Conservation (phyloP, 2,113 vertebrate genomes). For the Prietella phreatophila region DNA sequence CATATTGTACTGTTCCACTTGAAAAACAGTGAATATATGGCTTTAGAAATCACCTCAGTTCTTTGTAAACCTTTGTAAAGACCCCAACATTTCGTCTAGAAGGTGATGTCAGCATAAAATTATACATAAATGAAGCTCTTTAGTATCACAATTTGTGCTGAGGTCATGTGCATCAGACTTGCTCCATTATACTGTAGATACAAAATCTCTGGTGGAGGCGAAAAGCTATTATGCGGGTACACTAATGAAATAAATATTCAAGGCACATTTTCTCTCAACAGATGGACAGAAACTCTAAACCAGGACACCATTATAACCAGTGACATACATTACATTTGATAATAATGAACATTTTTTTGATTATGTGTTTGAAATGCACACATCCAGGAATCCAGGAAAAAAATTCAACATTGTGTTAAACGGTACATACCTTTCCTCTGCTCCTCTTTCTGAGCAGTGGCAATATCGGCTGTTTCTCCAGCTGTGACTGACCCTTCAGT, state of each 20-base stretch:
- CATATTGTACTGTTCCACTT: not conserved
- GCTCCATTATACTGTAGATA: not conserved
- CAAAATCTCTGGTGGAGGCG: not conserved
- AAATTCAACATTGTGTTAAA: not conserved
- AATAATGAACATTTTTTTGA: not conserved
- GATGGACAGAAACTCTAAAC: not conserved
- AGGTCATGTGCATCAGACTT: not conserved
- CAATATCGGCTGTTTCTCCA: conserved; percentile 59
- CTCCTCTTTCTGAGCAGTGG: conserved; percentile 55
- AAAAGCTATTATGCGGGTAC: not conserved
- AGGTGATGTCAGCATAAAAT: not conserved
- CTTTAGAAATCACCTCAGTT: not conserved
- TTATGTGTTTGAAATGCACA: not conserved
- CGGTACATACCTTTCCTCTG: conserved; percentile 73
- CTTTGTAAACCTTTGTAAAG: not conserved
- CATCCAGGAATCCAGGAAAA: not conserved
- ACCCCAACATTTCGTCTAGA: not conserved
- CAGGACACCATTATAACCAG: not conserved
- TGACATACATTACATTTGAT: not conserved
- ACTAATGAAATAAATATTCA: not conserved
- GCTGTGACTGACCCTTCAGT: conserved; percentile 56
- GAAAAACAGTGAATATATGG: not conserved
- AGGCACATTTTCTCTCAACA: not conserved
- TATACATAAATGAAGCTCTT: not conserved
- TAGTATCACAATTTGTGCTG: not conserved